phyloP scores from a whole-genome alignment of 1,140 invertebrate species.

The Elymnias hypermnestra region DNA sequence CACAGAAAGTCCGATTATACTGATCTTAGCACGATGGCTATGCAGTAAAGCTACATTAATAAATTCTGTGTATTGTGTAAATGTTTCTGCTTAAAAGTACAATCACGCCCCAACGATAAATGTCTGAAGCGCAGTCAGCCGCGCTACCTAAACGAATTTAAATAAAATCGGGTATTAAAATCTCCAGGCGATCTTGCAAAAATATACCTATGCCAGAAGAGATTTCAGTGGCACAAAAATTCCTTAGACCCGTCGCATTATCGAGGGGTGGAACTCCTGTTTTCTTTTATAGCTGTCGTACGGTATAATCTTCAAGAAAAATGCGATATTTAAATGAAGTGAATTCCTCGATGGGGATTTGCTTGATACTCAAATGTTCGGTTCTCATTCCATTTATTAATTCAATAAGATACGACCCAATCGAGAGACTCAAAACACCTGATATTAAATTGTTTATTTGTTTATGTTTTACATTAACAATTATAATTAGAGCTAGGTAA shows the following conservation, averaged over 20 bases:
- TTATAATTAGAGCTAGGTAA: no score
- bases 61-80: not conserved
- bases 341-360: conserved; percentile 65
- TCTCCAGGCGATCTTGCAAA: conserved; percentile 68
- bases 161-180: conserved; percentile 73
- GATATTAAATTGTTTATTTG: conserved; percentile 35
- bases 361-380: conserved; percentile 46
- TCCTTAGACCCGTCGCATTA: conserved; percentile 73
- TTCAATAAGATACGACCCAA: conserved; percentile 38
- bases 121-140: conserved; percentile 57
- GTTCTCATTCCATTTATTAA: conserved; percentile 64
- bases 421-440: conserved; percentile 25
- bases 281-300: conserved; percentile 77
- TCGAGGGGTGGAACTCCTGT: conserved; percentile 68
- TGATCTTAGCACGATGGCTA: no score
- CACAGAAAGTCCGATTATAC: no score
- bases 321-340: conserved; percentile 77
- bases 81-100: conserved; percentile 48
- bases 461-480: no score
- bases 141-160: conserved; percentile 67
- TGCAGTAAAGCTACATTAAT: no score
- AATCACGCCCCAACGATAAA: conserved; percentile 62
- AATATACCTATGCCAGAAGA: conserved; percentile 72
- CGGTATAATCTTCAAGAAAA: conserved; percentile 76
- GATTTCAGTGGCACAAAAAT: conserved; percentile 75